A percentile compares a stretch with the other conserved stretches of the same genome.
Evolutionary conservation across 2,797 vertebrate genomes (phyloP).

Genomic region (Thripadectes ignobilis): DNA sequence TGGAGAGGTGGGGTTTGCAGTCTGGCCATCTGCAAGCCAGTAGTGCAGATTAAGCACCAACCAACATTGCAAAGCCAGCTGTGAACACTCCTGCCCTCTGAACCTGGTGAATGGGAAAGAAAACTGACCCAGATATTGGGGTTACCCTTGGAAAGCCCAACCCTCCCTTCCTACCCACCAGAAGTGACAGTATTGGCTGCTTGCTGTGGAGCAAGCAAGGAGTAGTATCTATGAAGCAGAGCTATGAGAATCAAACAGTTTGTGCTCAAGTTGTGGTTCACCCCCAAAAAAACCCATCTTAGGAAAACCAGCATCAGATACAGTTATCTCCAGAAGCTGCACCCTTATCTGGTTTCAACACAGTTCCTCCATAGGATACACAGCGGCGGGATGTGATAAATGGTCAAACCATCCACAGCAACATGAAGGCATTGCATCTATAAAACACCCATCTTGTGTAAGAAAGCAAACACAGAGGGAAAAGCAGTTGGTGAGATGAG

Average conservation of each 20-base stretch:
- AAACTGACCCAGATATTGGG: not conserved
- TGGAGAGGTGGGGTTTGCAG: not conserved
- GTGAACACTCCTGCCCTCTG: not conserved
- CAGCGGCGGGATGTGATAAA: not conserved
- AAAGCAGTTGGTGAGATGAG: not conserved
- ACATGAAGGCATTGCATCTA: accelerated
- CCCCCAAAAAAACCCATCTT: not conserved
- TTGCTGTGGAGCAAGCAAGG: not conserved
- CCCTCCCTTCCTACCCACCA: not conserved
- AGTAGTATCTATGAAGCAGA: accelerated
- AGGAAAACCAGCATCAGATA: not conserved
- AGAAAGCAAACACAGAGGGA: not conserved
- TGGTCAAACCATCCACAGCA: not conserved
- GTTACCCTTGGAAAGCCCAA: not conserved
- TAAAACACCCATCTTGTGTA: not conserved
- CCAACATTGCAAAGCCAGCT: constrained; percentile 30
- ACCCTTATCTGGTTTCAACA: not conserved
- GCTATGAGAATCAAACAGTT: not conserved
- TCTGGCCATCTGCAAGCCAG: not conserved
- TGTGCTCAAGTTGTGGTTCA: not conserved
- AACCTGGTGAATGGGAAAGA: not conserved
- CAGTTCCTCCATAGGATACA: not conserved
- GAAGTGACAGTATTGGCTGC: accelerated
- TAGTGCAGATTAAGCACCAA: not conserved
- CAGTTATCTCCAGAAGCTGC: not conserved